phyloP scores from a whole-genome alignment of 2,797 vertebrate species.

The Oreochromis grahami region DNA sequence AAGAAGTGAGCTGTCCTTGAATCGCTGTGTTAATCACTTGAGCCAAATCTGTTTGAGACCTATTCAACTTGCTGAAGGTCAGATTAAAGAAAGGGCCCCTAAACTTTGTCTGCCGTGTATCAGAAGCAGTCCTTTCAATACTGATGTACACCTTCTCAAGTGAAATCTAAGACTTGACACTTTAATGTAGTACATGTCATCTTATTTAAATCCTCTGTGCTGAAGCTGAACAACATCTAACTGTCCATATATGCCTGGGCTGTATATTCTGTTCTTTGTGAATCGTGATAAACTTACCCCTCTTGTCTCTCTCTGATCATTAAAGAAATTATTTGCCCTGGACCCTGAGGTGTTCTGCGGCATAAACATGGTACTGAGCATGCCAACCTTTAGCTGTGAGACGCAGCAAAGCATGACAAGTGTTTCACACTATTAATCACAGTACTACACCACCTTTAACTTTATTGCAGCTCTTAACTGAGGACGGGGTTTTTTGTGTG shows the following conservation, averaged over 20 bases:
- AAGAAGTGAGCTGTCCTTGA: not conserved
- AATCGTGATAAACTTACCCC: conserved; percentile 50
- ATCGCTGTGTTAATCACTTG: not conserved
- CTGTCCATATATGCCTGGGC: not conserved
- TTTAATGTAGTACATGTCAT: not conserved
- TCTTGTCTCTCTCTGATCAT: conserved; percentile 67
- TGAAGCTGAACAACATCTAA: not conserved
- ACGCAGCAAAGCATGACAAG: conserved; percentile 67
- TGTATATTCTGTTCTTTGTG: conserved; percentile 18
- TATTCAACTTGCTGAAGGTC: not conserved
- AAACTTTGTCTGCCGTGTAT: not conserved
- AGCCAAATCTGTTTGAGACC: not conserved
- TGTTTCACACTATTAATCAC: conserved; percentile 61
- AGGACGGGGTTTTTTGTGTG: conserved; percentile 29
- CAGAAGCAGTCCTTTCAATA: not conserved
- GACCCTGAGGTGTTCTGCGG: conserved; percentile 75
- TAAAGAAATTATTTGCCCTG: conserved; percentile 79
- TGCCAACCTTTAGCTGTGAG: conserved; percentile 54
- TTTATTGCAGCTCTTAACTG: conserved; percentile 43
- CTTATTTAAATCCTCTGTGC: not conserved
- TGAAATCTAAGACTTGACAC: not conserved
- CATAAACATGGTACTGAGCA: conserved; percentile 78
- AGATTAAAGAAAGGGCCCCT: not conserved
- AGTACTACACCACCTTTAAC: conserved; percentile 31
- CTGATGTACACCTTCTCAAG: not conserved